These are phyloP conservation scores for Eretmocerus hayati DNA, from an alignment of 2,888 invertebrate species.

Conservation along the genomic window DNA sequence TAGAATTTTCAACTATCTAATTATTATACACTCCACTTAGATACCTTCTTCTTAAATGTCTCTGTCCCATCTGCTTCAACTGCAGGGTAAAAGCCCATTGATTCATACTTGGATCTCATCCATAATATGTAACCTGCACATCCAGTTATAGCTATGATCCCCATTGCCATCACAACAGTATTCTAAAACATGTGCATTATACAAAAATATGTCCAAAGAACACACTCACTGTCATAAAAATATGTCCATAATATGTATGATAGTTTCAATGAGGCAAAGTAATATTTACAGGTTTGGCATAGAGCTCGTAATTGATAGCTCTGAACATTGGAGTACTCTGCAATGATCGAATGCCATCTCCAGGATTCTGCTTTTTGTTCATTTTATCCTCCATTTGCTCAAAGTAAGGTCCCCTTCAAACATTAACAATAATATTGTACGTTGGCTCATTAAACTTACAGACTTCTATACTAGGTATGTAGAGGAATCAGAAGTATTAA, in stretches of 20 bases:
- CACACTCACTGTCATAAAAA: too few species aligned
- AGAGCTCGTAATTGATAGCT: constrained; percentile 82
- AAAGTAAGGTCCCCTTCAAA: too few species aligned
- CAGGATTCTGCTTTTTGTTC: constrained; percentile 48
- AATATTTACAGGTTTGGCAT: constrained; percentile 71
- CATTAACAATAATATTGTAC: too few species aligned
- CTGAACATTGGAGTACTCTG: constrained; percentile 70
- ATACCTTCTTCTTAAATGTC: constrained; percentile 65
- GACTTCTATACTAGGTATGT: too few species aligned
- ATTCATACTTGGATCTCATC: constrained; percentile 75
- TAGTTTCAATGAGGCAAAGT: not conserved
- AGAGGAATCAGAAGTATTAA: too few species aligned
- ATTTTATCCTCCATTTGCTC: constrained; percentile 1
- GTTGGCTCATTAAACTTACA: too few species aligned
- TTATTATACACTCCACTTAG: constrained; percentile 56
- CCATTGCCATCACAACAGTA: constrained; percentile 75
- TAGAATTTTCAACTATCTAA: too few species aligned
- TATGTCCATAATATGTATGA: too few species aligned
- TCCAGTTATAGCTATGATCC: constrained; percentile 65
- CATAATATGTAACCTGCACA: constrained; percentile 77
- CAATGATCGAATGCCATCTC: constrained; percentile 71
- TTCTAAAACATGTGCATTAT: constrained; percentile 58
- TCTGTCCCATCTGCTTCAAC: constrained; percentile 72
- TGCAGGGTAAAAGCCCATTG: constrained; percentile 73
- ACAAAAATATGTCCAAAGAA: not conserved